Evolutionary conservation across 2,888 invertebrate genomes (phyloP).

Genomic region (Dusona sp.): DNA sequence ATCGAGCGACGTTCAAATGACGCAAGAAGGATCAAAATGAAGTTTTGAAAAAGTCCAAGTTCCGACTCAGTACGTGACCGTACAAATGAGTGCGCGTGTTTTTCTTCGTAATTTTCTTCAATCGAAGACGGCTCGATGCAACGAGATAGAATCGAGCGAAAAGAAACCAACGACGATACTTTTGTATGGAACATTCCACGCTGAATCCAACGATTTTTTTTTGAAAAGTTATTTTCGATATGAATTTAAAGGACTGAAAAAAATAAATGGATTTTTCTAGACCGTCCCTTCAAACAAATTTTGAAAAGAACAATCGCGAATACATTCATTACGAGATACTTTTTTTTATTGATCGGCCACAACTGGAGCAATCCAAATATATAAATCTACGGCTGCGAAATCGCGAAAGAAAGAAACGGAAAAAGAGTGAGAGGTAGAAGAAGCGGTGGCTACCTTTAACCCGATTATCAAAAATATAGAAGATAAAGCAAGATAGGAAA

Average conservation of each 20-base stretch:
- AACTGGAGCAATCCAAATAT: background rate
- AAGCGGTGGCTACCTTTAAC: constrained; percentile 60
- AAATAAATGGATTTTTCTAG: background rate
- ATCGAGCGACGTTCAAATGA: constrained; percentile 18
- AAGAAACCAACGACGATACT: background rate
- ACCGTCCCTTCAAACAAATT: background rate
- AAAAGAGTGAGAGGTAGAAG: constrained; percentile 9
- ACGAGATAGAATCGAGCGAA: constrained; percentile 9
- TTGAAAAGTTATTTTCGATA: background rate
- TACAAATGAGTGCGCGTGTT: constrained; percentile 55
- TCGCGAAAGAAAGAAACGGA: constrained; percentile 3
- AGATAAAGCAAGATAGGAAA: constrained; percentile 49
- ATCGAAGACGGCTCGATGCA: constrained; percentile 19
- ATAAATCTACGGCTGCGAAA: constrained; percentile 7
- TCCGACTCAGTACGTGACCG: constrained; percentile 42
- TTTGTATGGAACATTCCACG: background rate
- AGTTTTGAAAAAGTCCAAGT: constrained; percentile 32
- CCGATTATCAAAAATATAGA: constrained; percentile 70
- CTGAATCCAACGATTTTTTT: background rate
- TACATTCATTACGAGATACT: background rate
- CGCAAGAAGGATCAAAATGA: constrained; percentile 12
- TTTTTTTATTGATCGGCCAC: background rate
- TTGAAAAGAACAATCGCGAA: background rate
- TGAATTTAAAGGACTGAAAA: background rate
- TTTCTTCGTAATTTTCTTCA: constrained; percentile 48